phyloP scores from a whole-genome alignment of 1,140 invertebrate genomes.

The Drosophila novamexicana region DNA sequence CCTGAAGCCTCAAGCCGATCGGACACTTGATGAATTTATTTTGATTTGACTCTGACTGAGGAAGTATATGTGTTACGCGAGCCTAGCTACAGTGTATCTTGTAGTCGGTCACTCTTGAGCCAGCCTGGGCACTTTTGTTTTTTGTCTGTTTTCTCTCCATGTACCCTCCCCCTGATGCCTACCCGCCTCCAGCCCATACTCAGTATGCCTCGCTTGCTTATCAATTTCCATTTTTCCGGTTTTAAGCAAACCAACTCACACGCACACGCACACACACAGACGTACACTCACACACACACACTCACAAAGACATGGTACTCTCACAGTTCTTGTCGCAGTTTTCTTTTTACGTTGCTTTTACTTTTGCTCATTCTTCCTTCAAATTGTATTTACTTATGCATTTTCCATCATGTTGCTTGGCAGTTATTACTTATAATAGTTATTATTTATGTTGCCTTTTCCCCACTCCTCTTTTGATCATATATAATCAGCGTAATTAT shows the following conservation, averaged over 20 bases:
- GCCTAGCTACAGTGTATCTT: not conserved
- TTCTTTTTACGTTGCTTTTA: conserved; percentile 7
- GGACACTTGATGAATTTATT: too few species aligned
- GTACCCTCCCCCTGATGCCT: conserved; percentile 2
- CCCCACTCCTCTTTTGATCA: not conserved
- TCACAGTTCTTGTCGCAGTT: conserved; percentile 16
- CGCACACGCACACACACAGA: conserved; percentile 13
- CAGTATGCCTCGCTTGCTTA: conserved; percentile 70
- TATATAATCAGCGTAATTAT: not conserved
- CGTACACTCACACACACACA: conserved; percentile 11
- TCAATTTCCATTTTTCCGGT: conserved; percentile 79
- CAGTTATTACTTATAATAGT: conserved; percentile 24
- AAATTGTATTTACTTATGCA: conserved; percentile 67
- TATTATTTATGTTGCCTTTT: conserved; percentile 6
- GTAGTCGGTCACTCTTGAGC: not conserved
- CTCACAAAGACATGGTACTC: conserved; percentile 7
- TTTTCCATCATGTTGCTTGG: conserved; percentile 52
- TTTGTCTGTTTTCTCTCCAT: not conserved
- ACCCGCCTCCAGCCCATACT: conserved; percentile 49
- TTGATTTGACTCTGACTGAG: too few species aligned
- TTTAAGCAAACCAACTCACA: conserved; percentile 62
- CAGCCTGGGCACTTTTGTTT: not conserved
- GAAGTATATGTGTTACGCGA: too few species aligned
- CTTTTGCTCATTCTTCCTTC: conserved; percentile 27
- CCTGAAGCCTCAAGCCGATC: too few species aligned